Evolutionary conservation across 1,140 invertebrate species (phyloP).

Genomic region (Leptinotarsa lineolata): DNA sequence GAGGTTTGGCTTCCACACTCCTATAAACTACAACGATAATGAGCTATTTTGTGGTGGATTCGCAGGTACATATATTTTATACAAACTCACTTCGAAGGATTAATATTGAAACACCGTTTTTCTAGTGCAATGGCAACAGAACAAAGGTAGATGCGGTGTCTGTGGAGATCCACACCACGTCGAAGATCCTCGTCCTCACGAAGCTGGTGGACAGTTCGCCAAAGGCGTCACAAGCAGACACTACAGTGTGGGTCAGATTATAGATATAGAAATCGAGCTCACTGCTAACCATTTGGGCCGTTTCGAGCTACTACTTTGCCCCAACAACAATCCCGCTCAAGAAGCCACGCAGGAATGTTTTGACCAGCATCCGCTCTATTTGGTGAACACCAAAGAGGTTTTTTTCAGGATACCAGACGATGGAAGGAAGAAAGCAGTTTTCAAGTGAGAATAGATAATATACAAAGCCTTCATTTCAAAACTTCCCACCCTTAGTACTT

Average conservation of each 20-base stretch:
- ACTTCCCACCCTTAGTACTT: no score
- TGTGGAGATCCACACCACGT: conserved; percentile 85
- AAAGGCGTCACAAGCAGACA: conserved; percentile 81
- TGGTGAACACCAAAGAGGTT: conserved; percentile 68
- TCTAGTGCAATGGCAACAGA: conserved; percentile 83
- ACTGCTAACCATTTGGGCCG: conserved; percentile 89
- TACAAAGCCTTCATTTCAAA: no score
- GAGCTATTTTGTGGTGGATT: conserved; percentile 82
- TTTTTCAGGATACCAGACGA: conserved; percentile 66
- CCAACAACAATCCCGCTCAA: conserved; percentile 77
- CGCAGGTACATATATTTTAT: conserved; percentile 64
- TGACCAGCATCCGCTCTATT: conserved; percentile 73
- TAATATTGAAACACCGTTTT: conserved; percentile 18
- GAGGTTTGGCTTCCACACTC: conserved; percentile 90
- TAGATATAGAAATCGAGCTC: conserved; percentile 83
- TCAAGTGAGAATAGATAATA: conserved; percentile 49
- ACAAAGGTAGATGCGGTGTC: conserved; percentile 82
- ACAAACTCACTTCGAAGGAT: background rate
- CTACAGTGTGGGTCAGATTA: conserved; percentile 82
- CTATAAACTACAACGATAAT: conserved; percentile 94
- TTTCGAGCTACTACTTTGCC: conserved; percentile 83
- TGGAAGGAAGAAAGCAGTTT: conserved; percentile 76
- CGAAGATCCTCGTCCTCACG: conserved; percentile 76
- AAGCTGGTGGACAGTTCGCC: conserved; percentile 84
- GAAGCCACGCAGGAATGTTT: conserved; percentile 83